Conservation (phyloP, 2,888 invertebrate species). For the Sinhomidia bicolor region DNA sequence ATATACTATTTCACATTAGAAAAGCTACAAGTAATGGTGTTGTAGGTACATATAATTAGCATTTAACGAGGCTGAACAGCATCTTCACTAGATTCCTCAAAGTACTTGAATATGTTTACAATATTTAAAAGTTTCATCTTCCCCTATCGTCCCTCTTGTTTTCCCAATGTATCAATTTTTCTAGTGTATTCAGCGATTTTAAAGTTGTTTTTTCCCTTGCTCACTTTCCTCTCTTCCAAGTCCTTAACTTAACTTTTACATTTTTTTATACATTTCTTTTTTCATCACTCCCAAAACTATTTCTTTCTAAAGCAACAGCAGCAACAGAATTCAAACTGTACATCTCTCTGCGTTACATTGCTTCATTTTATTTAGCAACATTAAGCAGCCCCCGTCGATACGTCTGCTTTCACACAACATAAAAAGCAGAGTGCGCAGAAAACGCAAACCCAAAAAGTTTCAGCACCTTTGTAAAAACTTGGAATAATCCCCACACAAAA, state of each 20-base stretch:
- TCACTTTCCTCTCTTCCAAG: neutral
- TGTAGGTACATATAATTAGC: too few species aligned
- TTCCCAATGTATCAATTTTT: neutral
- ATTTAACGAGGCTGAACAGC: too few species aligned
- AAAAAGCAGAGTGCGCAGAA: neutral
- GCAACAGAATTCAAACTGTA: too few species aligned
- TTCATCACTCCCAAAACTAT: neutral
- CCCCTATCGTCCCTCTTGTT: neutral
- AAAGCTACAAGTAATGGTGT: too few species aligned
- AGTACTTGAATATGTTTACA: too few species aligned
- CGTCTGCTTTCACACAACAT: neutral
- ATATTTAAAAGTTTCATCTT: too few species aligned
- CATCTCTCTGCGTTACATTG: too few species aligned
- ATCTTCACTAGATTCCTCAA: too few species aligned
- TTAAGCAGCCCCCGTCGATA: neutral
- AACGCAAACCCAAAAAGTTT: constrained; percentile 9
- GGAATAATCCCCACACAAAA: constrained; percentile 2
- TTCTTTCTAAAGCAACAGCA: neutral
- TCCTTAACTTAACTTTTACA: too few species aligned
- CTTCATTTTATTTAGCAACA: neutral
- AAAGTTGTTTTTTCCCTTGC: neutral
- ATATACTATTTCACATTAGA: too few species aligned
- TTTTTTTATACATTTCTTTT: neutral
- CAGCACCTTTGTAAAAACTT: constrained; percentile 1
- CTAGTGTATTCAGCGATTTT: neutral